Base-by-base conservation (phyloP, 1,140 invertebrate species). In the Melitaea cinxia region DNA sequence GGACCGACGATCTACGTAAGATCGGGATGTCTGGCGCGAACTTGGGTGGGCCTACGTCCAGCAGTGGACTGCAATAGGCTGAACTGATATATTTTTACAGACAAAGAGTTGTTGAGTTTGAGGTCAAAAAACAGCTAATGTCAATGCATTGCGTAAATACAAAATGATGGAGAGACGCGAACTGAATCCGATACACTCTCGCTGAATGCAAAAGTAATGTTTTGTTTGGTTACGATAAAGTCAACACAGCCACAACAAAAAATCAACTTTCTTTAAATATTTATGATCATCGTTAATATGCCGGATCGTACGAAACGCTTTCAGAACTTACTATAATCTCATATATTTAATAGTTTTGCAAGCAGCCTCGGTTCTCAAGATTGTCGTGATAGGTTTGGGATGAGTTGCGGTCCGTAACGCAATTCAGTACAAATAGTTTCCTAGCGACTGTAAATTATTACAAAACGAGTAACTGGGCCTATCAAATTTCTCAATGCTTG, bases 331-430 rank as follows among this genome's bases (percentile, higher is more conserved):
- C 49, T 26, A 52, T 52, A 52, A 58, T 30, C 56, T 58, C 56
- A 17, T 45, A 58, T 58, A 33, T 58, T 58, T 28, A 58, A 30
- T 26, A 12, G 26, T 65, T 65, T 65, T 54, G 54, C 42, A 65
- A 65, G 45, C 21, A 39, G 56, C 53, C 28, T 52, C 26, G 64
- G 61, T 28, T 58, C 61, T 63, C 61, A 82, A 80, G 62, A 72
- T 57, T 73, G 74, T 73, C 70, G 64, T 77, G 69, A 82, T 77
- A 69, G 69, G 68, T 72, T 77, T 54, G 50, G 58, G 80, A 85
- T 78, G 80, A 78, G 72, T 55, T 81, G 79, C 63, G 76, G 70
- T 79, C 61, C 55, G 23, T 63, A 63, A 66, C 64, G 68, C 67
- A 71, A 75, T 75, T 74, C 68, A 53, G 59, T 70, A 65, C 54